These are phyloP conservation scores for Danionella dracula DNA, from an alignment of 2,797 vertebrate genomes.

Conservation along the genomic window DNA sequence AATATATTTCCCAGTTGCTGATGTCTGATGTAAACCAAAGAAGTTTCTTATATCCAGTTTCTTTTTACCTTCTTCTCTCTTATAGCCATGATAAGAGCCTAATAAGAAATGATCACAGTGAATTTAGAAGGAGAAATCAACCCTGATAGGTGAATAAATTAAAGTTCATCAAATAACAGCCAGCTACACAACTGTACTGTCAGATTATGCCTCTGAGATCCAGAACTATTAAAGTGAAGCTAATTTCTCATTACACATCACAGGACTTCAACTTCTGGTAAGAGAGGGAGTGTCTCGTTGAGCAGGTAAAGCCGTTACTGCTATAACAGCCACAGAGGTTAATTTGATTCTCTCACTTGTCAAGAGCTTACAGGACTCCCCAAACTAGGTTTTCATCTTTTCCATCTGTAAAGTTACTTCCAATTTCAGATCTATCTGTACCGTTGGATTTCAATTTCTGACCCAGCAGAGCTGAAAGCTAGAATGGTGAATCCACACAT, in stretches of 20 bases:
- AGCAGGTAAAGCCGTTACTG: conserved; percentile 39
- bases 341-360: conserved; percentile 51
- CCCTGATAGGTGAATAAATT: conserved; percentile 4
- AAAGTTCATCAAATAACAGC: conserved; percentile 26
- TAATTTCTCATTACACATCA: conserved; percentile 48
- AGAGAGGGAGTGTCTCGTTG: conserved; percentile 15
- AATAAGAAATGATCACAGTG: not conserved
- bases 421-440: conserved; percentile 50
- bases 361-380: conserved; percentile 39
- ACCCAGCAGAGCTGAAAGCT: conserved; percentile 44
- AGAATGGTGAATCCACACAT: conserved; percentile 26
- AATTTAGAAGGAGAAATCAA: not conserved
- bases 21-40: too few relatives aligned
- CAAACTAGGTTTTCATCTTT: conserved; percentile 50
- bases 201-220: conserved; percentile 13
- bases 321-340: conserved; percentile 35
- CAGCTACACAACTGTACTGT: conserved; percentile 18
- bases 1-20: too few relatives aligned
- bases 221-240: conserved; percentile 38
- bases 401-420: conserved; percentile 48
- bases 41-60: too few relatives aligned
- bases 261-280: conserved; percentile 30
- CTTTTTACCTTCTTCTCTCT: not conserved
- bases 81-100: not conserved
- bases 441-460: conserved; percentile 48